These are phyloP conservation scores for Lepus townsendii DNA, from an alignment of 2,797 vertebrate genomes.

Conservation along the genomic window DNA sequence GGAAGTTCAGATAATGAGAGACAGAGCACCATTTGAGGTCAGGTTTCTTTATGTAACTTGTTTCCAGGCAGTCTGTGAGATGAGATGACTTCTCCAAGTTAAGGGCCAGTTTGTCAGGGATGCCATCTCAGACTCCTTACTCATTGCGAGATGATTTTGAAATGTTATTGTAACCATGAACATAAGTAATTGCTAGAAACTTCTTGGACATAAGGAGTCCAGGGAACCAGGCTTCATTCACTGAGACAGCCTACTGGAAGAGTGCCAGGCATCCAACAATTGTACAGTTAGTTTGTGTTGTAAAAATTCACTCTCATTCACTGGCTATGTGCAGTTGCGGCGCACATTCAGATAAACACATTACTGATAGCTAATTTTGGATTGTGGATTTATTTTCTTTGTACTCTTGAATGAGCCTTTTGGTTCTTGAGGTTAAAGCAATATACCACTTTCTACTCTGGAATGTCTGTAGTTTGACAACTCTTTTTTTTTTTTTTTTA, in stretches of 20 bases:
- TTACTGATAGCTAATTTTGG: neutral
- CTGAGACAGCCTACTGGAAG: neutral
- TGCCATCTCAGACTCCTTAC: neutral
- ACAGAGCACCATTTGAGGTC: neutral
- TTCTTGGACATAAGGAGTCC: neutral
- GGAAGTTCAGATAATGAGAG: neutral
- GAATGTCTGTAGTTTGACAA: neutral
- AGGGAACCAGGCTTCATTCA: neutral
- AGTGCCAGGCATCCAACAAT: neutral
- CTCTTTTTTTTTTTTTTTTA: no score
- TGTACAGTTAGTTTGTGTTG: neutral
- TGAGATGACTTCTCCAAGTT: neutral
- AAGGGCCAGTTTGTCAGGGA: neutral
- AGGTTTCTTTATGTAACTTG: neutral
- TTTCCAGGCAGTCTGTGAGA: neutral
- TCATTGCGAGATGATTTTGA: neutral
- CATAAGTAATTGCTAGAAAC: neutral
- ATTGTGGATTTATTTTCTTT: slow-evolving; percentile 15
- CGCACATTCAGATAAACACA: neutral
- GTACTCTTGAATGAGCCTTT: neutral
- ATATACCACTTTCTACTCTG: neutral
- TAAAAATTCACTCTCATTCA: neutral
- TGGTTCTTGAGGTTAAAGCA: neutral
- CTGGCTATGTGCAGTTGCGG: neutral
- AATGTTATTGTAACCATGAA: slow-evolving; percentile 14